phyloP scores from a whole-genome alignment of 2,888 invertebrate genomes.

The Drosophila acutilabella region DNA sequence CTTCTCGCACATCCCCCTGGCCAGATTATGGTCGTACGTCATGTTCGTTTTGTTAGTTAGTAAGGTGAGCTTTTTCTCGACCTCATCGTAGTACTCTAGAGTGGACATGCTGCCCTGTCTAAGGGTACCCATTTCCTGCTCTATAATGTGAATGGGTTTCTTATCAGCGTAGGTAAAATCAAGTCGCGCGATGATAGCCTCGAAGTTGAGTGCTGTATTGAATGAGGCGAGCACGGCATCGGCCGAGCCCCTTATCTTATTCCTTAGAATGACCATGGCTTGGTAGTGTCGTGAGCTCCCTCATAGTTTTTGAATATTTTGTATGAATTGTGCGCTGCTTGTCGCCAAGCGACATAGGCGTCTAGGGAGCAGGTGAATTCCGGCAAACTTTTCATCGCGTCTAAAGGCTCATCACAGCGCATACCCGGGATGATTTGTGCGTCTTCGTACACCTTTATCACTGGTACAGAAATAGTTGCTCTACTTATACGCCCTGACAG shows the following conservation, averaged over 20 bases:
- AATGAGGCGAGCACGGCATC: background rate
- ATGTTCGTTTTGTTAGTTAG: background rate
- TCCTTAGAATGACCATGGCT: background rate
- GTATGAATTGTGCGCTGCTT: background rate
- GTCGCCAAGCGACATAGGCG: background rate
- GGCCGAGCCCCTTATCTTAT: background rate
- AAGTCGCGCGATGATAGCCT: conserved; percentile 1
- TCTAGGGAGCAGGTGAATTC: background rate
- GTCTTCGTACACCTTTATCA: too few relatives aligned
- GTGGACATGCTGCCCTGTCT: background rate
- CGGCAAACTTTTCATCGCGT: background rate
- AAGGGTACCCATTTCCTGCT: background rate
- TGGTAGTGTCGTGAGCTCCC: conserved; percentile 1
- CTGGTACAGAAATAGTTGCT: too few relatives aligned
- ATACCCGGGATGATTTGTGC: too few relatives aligned
- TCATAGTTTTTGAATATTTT: background rate
- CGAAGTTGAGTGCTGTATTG: background rate
- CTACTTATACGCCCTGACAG: too few relatives aligned
- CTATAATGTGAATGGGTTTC: background rate
- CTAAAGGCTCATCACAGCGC: too few relatives aligned
- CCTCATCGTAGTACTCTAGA: conserved; percentile 1
- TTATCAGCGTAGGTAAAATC: conserved; percentile 4
- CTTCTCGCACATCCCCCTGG: conserved; percentile 1
- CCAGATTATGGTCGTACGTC: background rate
- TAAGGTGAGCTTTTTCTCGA: background rate